These are phyloP conservation scores for Gasterosteus aculeatus DNA, from an alignment of 2,113 vertebrate species.

Conservation along the genomic window DNA sequence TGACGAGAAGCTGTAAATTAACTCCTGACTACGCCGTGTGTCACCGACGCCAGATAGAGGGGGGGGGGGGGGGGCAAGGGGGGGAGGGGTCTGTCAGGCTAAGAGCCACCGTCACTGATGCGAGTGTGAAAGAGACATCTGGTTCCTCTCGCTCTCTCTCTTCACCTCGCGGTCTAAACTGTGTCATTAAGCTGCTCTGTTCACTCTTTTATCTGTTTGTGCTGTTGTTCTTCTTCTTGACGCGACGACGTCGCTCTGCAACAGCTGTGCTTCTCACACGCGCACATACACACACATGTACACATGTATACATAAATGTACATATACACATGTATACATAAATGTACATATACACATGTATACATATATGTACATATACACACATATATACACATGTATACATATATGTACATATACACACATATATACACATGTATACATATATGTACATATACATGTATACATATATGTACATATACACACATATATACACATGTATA, in stretches of 20 bases:
- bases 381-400: no score
- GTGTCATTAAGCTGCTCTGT: constrained; percentile 27
- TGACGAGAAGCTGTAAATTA: constrained; percentile 57
- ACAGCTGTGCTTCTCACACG: constrained; percentile 8
- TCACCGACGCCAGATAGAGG: constrained; percentile 48
- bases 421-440: no score
- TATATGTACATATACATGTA: no score
- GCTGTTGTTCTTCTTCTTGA: constrained; percentile 5
- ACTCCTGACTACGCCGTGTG: constrained; percentile 40
- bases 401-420: no score
- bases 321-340: no score
- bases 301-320: no score
- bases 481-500: no score
- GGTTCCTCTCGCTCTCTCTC: constrained; percentile 47
- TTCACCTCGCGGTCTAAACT: constrained; percentile 41
- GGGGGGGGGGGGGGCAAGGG: background rate
- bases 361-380: no score
- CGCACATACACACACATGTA: no score
- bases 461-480: no score
- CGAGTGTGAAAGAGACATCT: constrained; percentile 74
- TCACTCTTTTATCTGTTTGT: background rate
- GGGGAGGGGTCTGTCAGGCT: constrained; percentile 27
- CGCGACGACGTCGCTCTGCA: constrained; percentile 11
- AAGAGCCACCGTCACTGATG: constrained; percentile 54
- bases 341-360: no score